Evolutionary conservation across 2,113 vertebrate genomes (phyloP).

Genomic region (Acinonyx jubatus): DNA sequence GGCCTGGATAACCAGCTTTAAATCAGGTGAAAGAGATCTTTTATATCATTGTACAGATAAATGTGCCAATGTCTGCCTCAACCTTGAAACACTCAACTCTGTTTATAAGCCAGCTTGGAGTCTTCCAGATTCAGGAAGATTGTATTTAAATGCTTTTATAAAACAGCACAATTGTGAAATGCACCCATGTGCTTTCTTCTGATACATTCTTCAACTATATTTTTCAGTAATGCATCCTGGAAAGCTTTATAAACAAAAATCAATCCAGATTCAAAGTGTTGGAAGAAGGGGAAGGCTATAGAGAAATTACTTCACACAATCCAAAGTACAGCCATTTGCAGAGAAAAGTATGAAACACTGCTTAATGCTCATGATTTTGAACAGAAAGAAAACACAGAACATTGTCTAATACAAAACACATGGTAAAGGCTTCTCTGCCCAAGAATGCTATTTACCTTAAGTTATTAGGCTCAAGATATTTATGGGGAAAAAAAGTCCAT

Average conservation of each 20-base stretch:
- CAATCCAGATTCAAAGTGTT: conserved; percentile 35
- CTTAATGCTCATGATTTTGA: background rate
- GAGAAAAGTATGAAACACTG: background rate
- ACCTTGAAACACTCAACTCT: conserved; percentile 32
- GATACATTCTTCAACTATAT: background rate
- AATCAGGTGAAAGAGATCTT: background rate
- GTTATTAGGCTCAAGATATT: background rate
- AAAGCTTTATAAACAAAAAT: conserved; percentile 42
- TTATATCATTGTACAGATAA: background rate
- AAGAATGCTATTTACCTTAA: conserved; percentile 27
- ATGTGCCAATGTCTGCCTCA: background rate
- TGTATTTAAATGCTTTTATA: conserved; percentile 7
- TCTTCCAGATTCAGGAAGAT: conserved; percentile 17
- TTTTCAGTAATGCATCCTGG: background rate
- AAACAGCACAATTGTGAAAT: conserved; percentile 42
- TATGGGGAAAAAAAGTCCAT: background rate
- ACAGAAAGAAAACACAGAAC: background rate
- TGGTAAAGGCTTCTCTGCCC: background rate
- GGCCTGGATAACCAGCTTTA: background rate
- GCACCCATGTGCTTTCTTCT: background rate
- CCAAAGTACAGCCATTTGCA: conserved; percentile 1
- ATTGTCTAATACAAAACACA: background rate
- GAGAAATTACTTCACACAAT: background rate
- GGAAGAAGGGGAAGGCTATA: background rate
- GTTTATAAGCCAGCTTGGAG: conserved; percentile 8